phyloP scores from a whole-genome alignment of 2,888 invertebrate genomes.

The Nymphalis polychloros region DNA sequence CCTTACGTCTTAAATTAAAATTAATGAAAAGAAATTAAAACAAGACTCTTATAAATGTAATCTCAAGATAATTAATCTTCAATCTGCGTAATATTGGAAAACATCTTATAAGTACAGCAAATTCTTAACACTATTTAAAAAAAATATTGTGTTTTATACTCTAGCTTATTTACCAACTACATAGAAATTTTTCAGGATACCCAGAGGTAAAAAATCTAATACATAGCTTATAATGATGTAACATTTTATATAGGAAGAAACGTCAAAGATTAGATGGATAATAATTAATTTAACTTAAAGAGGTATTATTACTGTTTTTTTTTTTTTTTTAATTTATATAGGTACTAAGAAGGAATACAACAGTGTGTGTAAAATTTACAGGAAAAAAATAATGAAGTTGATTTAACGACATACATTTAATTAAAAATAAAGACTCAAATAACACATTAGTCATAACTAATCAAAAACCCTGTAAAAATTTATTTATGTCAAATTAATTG shows the following conservation, averaged over 20 bases:
- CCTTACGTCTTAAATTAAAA: not conserved
- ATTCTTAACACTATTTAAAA: too few species aligned
- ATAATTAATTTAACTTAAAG: not conserved
- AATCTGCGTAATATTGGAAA: not conserved
- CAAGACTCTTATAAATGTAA: not conserved
- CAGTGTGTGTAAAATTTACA: not conserved
- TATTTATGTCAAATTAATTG: conserved; percentile 47
- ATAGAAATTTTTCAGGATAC: not conserved
- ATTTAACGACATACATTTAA: not conserved
- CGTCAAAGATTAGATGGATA: not conserved
- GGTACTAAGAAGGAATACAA: not conserved
- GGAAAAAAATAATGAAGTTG: not conserved
- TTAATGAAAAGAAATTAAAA: not conserved
- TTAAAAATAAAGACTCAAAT: conserved; percentile 22
- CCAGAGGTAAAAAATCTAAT: too few species aligned
- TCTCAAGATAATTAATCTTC: too few species aligned
- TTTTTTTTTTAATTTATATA: not conserved
- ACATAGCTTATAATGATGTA: too few species aligned
- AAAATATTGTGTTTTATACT: too few species aligned
- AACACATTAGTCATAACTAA: conserved; percentile 16
- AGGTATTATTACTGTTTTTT: not conserved
- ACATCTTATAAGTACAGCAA: too few species aligned
- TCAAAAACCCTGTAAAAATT: conserved; percentile 34
- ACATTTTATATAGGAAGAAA: too few species aligned
- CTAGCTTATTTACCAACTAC: not conserved